Base-by-base conservation (phyloP, 1,140 invertebrate species). In the Ips typographus region DNA sequence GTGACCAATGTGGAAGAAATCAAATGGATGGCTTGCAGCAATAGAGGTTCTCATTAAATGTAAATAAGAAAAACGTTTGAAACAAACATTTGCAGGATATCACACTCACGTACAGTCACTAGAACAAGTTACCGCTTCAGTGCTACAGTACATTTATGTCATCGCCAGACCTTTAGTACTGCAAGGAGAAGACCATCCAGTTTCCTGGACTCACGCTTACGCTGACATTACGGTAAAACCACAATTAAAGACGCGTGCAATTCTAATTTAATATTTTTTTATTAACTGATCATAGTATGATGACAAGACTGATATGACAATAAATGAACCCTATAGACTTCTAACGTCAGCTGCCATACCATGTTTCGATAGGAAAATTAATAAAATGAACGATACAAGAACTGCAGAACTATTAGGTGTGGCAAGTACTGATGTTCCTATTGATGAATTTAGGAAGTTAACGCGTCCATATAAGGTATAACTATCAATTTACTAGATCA, bases 1-100 rank as follows among this genome's bases (percentile, higher is more conserved):
- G 93, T 96, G 0, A 93, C 91, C 0, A 96, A 98, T 76, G 90
- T 93, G 2, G 83, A 89, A 4, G 94, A 98, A 80, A 93, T 98
- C 40, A 89, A 91, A 75, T 94, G 92, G 90, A 98, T 99, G 91
- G 95, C 96, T 2, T 99, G 97, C 82, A 83, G 89, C 7, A 98
- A 99, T 83, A 90, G 94, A 86, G 97, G 93, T 90, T 78, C 6
- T 49, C 6, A 49, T 49, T 49, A 3, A 3, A 49, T 6, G 44
- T 2, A 6, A 49, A 49, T 49, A 49, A 49, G 44, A 2, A 3
- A 49, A 49, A 49, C 8, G 47, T 60, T 43, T 62, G 1, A 64
- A 36, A 1, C n/a, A 68, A 51, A 58, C 38, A 62, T 59, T 74
- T 76, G 68, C 40, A 91, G 92, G 96, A 38, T 96, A 93, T 79